Evolutionary conservation across 53 echinoderm and acorn worm genomes (phyloP).

Genomic region (Stichopus horrens): DNA sequence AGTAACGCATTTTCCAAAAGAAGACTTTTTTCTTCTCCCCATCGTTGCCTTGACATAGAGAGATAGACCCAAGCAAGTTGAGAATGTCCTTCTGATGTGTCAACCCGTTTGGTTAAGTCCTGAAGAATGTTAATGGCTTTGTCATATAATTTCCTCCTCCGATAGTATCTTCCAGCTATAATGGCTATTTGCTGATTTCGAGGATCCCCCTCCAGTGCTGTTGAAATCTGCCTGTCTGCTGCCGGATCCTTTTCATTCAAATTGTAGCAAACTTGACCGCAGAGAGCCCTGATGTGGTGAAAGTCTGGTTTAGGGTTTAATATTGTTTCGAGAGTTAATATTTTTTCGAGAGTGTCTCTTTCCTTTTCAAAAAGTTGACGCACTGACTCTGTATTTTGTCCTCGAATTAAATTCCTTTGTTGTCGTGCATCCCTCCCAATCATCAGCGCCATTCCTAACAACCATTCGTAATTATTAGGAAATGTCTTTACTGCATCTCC

Average conservation of each 20-base stretch:
- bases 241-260: too few species aligned
- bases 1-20: neutral
- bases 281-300: slow-evolving; percentile 16
- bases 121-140: neutral
- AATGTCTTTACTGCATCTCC: neutral
- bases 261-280: neutral
- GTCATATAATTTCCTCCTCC: neutral
- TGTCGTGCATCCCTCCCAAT: slow-evolving; percentile 27
- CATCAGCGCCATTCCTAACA: slow-evolving; percentile 20
- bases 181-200: neutral
- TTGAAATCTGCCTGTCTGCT: neutral
- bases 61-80: neutral
- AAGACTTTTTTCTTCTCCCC: too few species aligned
- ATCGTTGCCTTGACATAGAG: too few species aligned
- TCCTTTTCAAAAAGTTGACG: neutral
- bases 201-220: neutral
- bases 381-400: neutral
- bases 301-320: neutral
- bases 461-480: slow-evolving; percentile 13
- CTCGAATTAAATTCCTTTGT: neutral
- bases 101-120: neutral
- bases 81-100: neutral
- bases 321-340: neutral
- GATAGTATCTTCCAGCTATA: neutral
- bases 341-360: neutral